Evolutionary conservation across 2,888 invertebrate genomes (phyloP).

Genomic region (Ariolimax columbianus): DNA sequence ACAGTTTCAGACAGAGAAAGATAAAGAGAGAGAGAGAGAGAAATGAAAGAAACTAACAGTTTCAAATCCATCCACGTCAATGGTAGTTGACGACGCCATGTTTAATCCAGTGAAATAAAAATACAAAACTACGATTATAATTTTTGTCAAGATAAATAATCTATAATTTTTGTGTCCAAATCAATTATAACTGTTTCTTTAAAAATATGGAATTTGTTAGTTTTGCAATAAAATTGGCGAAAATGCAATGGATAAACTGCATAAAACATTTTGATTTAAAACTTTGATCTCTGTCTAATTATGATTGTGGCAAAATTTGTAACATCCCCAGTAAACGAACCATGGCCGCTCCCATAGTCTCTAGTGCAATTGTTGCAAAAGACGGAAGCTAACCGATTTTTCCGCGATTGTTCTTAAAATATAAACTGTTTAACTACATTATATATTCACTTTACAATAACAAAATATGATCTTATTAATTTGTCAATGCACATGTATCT

Average conservation of each 20-base stretch:
- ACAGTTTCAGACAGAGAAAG: too few relatives aligned
- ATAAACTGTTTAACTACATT: too few relatives aligned
- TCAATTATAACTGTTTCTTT: neutral
- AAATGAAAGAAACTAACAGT: neutral
- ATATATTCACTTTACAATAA: too few relatives aligned
- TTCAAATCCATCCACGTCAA: slow-evolving; percentile 55
- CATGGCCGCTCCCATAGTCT: neutral
- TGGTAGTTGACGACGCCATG: slow-evolving; percentile 54
- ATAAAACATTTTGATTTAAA: neutral
- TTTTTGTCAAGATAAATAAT: neutral
- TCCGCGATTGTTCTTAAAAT: neutral
- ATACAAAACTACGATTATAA: neutral
- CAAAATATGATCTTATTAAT: too few relatives aligned
- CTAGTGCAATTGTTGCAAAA: neutral
- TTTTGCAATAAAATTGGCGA: too few relatives aligned
- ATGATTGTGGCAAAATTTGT: neutral
- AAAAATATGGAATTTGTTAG: neutral
- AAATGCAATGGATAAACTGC: neutral
- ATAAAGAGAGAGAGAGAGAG: too few relatives aligned
- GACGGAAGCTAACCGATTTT: neutral
- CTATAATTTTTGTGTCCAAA: too few relatives aligned
- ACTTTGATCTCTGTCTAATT: too few relatives aligned
- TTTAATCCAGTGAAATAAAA: slow-evolving; percentile 16
- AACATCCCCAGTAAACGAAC: neutral
- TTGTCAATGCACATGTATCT: too few relatives aligned